These are phyloP conservation scores for Meteorus colon DNA, from an alignment of 2,888 invertebrate species.

Conservation along the genomic window DNA sequence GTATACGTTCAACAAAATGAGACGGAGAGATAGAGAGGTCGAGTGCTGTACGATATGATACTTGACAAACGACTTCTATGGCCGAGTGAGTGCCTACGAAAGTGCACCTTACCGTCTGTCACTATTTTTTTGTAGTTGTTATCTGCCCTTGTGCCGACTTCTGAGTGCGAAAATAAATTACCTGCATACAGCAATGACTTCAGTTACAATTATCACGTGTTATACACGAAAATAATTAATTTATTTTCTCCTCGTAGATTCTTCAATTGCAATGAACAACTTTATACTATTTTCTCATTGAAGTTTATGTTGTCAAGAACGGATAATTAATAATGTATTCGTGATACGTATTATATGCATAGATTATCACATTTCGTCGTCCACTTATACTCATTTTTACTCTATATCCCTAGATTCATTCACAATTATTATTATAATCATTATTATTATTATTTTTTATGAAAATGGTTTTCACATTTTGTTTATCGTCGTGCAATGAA, in stretches of 20 bases:
- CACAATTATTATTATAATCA: no score
- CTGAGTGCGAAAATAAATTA: conserved; percentile 57
- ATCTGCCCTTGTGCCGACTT: conserved; percentile 18
- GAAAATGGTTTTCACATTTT: no score
- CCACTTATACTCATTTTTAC: no score
- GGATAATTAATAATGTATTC: no score
- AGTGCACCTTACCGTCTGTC: conserved; percentile 1
- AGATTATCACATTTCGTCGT: no score
- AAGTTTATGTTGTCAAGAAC: no score
- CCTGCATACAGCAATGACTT: conserved; percentile 38
- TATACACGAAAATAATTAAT: not conserved
- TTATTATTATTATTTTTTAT: no score
- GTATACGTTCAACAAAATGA: conserved; percentile 21
- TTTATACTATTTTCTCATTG: no score
- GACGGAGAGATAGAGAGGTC: conserved; percentile 54
- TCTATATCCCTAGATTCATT: no score
- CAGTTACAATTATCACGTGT: not conserved
- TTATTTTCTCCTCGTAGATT: not conserved
- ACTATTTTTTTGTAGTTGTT: not conserved
- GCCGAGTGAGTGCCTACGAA: conserved; percentile 53
- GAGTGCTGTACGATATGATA: conserved; percentile 65
- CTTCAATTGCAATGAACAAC: no score
- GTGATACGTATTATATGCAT: no score
- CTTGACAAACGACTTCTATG: conserved; percentile 60
- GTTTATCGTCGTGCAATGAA: no score